Base-by-base conservation (phyloP, 2,797 vertebrate species). In the Anniella stebbinsi region DNA sequence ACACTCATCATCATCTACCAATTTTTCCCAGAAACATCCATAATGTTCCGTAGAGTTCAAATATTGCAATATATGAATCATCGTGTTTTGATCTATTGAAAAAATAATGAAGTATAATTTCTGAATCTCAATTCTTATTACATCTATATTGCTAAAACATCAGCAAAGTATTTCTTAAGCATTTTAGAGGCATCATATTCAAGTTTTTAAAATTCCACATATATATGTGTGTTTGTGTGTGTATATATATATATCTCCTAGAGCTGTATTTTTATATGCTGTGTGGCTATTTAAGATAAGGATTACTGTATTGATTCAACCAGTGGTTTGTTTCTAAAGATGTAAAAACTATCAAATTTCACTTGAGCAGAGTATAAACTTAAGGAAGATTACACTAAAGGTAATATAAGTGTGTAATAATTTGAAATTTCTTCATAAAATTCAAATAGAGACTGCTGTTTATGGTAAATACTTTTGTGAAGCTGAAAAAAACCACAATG, bases 181-280 rank as follows among this genome's bases (percentile, higher is more conserved):
- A 90, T 28, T 83, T 90, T 93, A 93, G 86, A 89, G 84, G 80
- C 76, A 81, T 86, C 75, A 81, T 86, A 91, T 92, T 87, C 87
- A 93, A 93, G 80, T 91, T 92, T 57, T 63, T 93, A 36, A 91
- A 89, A 87, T 67, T 89, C 63, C 66, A 51, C 33, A 84, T 28
- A 86, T 57, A 28, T 41, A 21, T n/a, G 54, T 60, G 18, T 10
- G 13, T 21, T 33, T 76, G 45, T 82, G 12, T 45, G 12, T 80
- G 23, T 48, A 21, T 72, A 36, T 9, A 57, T 69, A 23, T 57
- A 77, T 96, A 92, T 80, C 83, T 83, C 87, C 90, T 96, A 93
- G n/a, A 92, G 41, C 77, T 2, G 2, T 95, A 89, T 91, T 96
- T 90, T 94, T 95, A 95, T 94, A 95, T 95, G 90, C 76, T 73